These are phyloP conservation scores for Pristis pectinata DNA, from an alignment of 2,797 vertebrate species.

Conservation along the genomic window DNA sequence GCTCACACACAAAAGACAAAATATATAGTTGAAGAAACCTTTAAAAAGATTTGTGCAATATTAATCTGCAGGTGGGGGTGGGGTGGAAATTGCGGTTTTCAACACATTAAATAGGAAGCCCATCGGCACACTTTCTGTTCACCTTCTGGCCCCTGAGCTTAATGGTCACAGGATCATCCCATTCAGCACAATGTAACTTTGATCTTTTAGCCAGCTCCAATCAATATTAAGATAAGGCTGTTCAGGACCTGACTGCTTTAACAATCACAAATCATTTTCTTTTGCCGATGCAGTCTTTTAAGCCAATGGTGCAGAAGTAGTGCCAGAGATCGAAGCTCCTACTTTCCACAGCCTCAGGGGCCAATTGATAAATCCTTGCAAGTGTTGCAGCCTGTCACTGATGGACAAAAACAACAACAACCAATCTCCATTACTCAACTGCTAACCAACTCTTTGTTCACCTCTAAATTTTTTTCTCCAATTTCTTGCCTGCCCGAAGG, in stretches of 20 bases:
- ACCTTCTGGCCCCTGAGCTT: conserved; percentile 2
- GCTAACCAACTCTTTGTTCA: background rate
- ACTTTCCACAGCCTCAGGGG: background rate
- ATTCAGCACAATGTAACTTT: background rate
- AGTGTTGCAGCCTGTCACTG: background rate
- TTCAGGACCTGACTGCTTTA: background rate
- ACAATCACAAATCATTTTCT: conserved; percentile 19
- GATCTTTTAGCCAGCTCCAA: conserved; percentile 27
- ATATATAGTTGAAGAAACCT: background rate
- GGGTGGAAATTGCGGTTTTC: background rate
- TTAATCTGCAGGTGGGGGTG: background rate
- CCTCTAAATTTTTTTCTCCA: background rate
- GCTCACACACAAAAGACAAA: background rate
- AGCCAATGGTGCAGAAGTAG: background rate
- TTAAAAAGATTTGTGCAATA: background rate
- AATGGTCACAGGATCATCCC: conserved; percentile 11
- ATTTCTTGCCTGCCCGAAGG: background rate
- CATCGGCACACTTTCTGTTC: background rate
- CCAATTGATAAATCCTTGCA: conserved; percentile 9
- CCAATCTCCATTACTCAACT: background rate
- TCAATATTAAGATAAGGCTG: conserved; percentile 27
- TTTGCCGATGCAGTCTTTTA: background rate
- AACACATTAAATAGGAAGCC: background rate
- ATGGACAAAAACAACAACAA: background rate
- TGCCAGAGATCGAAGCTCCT: background rate